A percentile compares a stretch with the other conserved stretches of the same genome.
Conservation (phyloP, 1,140 invertebrate species). For the Nymphalis io region DNA sequence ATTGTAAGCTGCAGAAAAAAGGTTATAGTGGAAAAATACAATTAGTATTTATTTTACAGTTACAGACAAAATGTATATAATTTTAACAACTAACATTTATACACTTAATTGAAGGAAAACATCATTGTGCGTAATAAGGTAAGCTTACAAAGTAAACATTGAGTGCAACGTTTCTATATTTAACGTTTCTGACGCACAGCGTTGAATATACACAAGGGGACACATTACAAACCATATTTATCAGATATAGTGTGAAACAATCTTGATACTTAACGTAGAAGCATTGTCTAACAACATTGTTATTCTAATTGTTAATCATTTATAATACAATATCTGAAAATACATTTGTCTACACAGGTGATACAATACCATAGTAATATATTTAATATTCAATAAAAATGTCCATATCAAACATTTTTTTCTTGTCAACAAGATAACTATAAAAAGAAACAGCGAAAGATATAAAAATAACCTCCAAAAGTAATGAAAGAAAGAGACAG, state of each 20-base stretch:
- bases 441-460: slow-evolving; percentile 23
- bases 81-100: too few species aligned
- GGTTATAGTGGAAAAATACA: too few species aligned
- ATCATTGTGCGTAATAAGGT: too few species aligned
- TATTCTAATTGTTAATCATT: slow-evolving; percentile 5
- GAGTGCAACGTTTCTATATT: too few species aligned
- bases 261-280: background rate
- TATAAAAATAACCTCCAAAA: slow-evolving; percentile 19
- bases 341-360: slow-evolving; percentile 30
- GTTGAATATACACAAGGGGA: background rate
- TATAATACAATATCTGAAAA: slow-evolving; percentile 30
- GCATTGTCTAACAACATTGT: background rate
- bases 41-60: too few species aligned
- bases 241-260: background rate
- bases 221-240: background rate
- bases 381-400: slow-evolving; percentile 12
- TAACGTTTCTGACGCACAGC: too few species aligned
- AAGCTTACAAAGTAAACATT: too few species aligned
- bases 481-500: slow-evolving; percentile 21
- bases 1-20: too few species aligned
- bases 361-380: slow-evolving; percentile 16
- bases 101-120: too few species aligned
- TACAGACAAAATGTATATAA: too few species aligned
- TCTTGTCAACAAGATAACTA: slow-evolving; percentile 24
- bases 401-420: slow-evolving; percentile 20